Base-by-base conservation (phyloP, 2,888 invertebrate species). In the Xanthostigma xanthostigma region DNA sequence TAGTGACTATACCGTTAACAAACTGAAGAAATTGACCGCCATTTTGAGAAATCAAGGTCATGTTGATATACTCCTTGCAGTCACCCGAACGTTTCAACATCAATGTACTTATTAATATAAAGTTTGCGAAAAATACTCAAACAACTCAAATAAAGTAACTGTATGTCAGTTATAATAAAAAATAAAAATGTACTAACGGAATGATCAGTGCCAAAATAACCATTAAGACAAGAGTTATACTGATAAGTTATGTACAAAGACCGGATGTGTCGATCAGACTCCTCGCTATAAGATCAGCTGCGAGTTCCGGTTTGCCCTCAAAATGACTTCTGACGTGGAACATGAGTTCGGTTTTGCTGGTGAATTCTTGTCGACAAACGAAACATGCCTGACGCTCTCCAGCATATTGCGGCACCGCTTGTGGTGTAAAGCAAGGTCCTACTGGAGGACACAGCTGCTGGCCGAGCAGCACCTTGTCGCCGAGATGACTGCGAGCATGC, bases 401-500 rank as follows among this genome's bases (percentile, higher is more conserved):
- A 8, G 48, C 35, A 27, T 48, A 48, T 12, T 48, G 48, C 27
- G 48, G 48, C 17, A 48, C 38, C 2, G 48, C 43, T 33, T 58
- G 56, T 38, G 56, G 55, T 46, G 56, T 53, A 45, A 56, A 56
- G 50, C 57, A 57, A 17, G 54, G 50, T 17, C 53, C 41, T 12
- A 69, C 34, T 69, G 67, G 14, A 69, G 64, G 52, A 71, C 65
- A 46, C 48, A 51, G 53, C 48, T 55, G 56, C 46, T 53, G 57
- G 44, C 14, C 48, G 38, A 44, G 53, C 51, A 14, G 41, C 14
- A 47, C 40, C 27, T 61, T 61, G 59, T 68, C 78, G 42, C 79
- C 80, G 53, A 81, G 66, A 62, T 81, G 81, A 50, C 78, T 77
- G 69, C 83, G 79, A 49, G 84, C 83, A 60, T 84, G 84, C 33